Base-by-base conservation (phyloP, 2,797 vertebrate genomes). In the Sebastes vulpes region DNA sequence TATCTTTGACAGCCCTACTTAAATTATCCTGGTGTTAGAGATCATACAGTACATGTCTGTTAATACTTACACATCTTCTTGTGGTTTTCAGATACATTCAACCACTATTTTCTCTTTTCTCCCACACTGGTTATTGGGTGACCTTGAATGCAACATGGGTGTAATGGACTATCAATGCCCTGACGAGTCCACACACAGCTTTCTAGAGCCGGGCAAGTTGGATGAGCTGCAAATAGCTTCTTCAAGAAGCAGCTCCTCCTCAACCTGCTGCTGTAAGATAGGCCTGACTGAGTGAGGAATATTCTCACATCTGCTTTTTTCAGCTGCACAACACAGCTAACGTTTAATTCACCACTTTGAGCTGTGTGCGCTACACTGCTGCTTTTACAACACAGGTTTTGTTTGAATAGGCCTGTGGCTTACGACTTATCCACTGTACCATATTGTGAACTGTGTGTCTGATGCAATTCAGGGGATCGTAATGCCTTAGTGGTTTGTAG, bases 401-500 rank as follows among this genome's bases (percentile, higher is more conserved):
- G 79, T 88, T 87, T 89, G 89, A 91, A 85, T 74, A 77, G 82
- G 69, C 59, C 56, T 56, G 58, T 84, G 79, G 86, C 83, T 93
- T 86, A 91, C 16, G 79, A 84, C 84, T 91, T 87, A 93, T 89
- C 88, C 87, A 77, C 72, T 77, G 82, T 75, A 85, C 56, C 84
- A 65, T 60, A 81, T 83, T 92, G 87, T 89, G 85, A 88, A 89
- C 78, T 75, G 72, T 87, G 83, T 65, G 75, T 85, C 79, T 86
- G 79, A 86, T 87, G 84, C 75, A 82, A 72, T 84, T 78, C 82
- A 38, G 31, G 48, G 88, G 83, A 88, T 87, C 86, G 82, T 76
- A 65, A 87, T 65, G 76, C 85, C 65, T 63, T 58, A 26, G 81
- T 75, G 83, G 83, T 82, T 81, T 68, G 70, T 46, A 66, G 78